phyloP scores from a whole-genome alignment of 2,113 vertebrate species.

The Aegithalos caudatus region DNA sequence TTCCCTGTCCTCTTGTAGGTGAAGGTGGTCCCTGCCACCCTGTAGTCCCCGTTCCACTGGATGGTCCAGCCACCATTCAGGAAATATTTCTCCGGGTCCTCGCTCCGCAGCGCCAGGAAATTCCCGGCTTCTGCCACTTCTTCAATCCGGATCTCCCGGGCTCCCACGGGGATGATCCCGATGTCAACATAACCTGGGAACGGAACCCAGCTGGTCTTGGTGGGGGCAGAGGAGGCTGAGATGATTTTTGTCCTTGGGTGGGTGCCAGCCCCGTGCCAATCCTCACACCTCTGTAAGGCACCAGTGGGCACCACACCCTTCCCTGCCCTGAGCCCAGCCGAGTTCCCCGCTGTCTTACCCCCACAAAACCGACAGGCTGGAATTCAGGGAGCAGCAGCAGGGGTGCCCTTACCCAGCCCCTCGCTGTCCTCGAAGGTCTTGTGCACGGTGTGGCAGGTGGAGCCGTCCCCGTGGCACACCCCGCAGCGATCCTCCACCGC shows the following conservation, averaged over 20 bases:
- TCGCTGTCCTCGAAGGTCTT: conserved; percentile 86
- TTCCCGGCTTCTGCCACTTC: conserved; percentile 89
- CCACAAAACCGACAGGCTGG: fast-evolving
- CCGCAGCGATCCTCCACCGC: conserved; percentile 90
- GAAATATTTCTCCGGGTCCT: conserved; percentile 87
- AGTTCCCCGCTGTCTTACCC: background rate
- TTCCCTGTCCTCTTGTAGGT: conserved; percentile 86
- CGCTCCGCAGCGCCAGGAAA: conserved; percentile 88
- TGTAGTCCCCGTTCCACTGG: conserved; percentile 93
- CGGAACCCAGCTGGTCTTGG: fast-evolving
- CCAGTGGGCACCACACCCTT: background rate
- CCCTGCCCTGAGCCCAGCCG: background rate
- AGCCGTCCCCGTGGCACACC: conserved; percentile 87
- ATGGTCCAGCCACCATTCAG: conserved; percentile 94
- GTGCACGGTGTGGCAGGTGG: conserved; percentile 87
- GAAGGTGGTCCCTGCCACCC: conserved; percentile 90
- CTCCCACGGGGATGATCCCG: conserved; percentile 88
- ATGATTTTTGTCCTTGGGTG: fast-evolving
- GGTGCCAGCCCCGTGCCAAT: background rate
- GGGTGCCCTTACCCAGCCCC: conserved; percentile 79
- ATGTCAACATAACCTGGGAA: conserved; percentile 90
- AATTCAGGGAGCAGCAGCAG: background rate
- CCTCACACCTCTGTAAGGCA: background rate
- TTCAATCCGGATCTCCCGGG: conserved; percentile 86
- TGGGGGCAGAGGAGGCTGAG: background rate